phyloP scores from a whole-genome alignment of 2,888 invertebrate genomes.

The Cephus sareptanus region DNA sequence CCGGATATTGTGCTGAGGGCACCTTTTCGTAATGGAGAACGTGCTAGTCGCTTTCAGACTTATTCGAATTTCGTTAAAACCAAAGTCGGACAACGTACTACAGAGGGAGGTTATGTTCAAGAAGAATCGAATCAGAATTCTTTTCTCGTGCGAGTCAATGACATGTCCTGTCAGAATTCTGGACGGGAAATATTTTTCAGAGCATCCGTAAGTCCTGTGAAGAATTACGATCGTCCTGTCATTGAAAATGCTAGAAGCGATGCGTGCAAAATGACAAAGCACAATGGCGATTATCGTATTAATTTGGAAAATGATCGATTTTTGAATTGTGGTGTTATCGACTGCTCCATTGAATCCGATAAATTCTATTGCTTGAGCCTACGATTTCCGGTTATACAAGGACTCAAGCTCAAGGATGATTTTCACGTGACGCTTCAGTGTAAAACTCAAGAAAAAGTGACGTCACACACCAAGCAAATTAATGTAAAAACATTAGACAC shows the following conservation, averaged over 20 bases:
- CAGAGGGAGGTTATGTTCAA: background rate
- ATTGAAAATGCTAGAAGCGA: conserved; percentile 40
- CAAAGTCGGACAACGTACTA: background rate
- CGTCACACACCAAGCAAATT: conserved; percentile 66
- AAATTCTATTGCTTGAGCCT: conserved; percentile 69
- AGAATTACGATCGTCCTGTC: conserved; percentile 33
- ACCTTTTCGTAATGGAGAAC: conserved; percentile 14
- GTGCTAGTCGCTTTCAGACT: conserved; percentile 18
- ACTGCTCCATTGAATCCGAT: conserved; percentile 63
- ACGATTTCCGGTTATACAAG: conserved; percentile 69
- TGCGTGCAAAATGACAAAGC: conserved; percentile 36
- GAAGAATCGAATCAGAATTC: conserved; percentile 10
- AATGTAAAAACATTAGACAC: conserved; percentile 53
- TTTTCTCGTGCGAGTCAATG: conserved; percentile 35
- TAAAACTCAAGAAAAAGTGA: conserved; percentile 69
- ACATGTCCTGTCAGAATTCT: conserved; percentile 50
- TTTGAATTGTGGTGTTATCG: conserved; percentile 68
- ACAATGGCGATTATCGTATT: conserved; percentile 54
- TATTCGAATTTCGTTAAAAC: conserved; percentile 6
- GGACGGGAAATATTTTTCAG: conserved; percentile 45
- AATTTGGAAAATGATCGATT: conserved; percentile 67
- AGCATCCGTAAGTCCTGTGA: conserved; percentile 35
- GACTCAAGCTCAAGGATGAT: conserved; percentile 69
- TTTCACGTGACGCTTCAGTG: conserved; percentile 69
- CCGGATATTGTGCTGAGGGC: conserved; percentile 27